phyloP scores from a whole-genome alignment of 2,888 invertebrate species.

The Hoplodrina blanda region DNA sequence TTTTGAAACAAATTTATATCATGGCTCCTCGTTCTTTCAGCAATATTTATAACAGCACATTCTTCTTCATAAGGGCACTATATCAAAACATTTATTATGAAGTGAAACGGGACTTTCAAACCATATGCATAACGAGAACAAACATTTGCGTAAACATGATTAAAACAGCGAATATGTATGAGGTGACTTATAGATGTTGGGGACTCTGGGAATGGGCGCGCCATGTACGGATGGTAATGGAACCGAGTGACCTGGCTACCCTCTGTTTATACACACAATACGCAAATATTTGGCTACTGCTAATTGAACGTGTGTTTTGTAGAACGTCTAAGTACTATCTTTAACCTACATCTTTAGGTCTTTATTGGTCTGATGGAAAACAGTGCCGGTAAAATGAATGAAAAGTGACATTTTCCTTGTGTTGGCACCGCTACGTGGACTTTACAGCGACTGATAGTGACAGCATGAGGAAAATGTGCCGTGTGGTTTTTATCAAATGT shows the following conservation, averaged over 20 bases:
- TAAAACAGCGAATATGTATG: conserved; percentile 76
- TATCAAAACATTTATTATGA: conserved; percentile 55
- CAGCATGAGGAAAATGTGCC: conserved; percentile 28
- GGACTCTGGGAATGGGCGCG: conserved; percentile 49
- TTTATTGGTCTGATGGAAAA: conserved; percentile 20
- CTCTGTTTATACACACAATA: conserved; percentile 45
- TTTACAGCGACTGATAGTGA: conserved; percentile 48
- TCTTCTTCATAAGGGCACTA: conserved; percentile 53
- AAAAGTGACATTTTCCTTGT: conserved; percentile 40
- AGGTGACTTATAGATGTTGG: conserved; percentile 65
- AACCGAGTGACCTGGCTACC: conserved; percentile 44
- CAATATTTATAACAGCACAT: conserved; percentile 63
- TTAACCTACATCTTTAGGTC: conserved; percentile 26
- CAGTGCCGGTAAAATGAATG: conserved; percentile 23
- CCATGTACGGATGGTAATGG: conserved; percentile 58
- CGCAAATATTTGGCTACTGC: conserved; percentile 55
- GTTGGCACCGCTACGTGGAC: background rate
- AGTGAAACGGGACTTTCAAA: conserved; percentile 40
- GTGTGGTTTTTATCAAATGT: conserved; percentile 31
- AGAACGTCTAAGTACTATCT: conserved; percentile 7
- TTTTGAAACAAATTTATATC: conserved; percentile 69
- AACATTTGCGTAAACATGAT: conserved; percentile 76
- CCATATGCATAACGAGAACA: conserved; percentile 62
- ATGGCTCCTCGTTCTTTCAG: conserved; percentile 57
- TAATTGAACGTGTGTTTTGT: conserved; percentile 46